A percentile compares a stretch with the other conserved stretches of the same genome.
phyloP scores from a whole-genome alignment of 2,888 invertebrate species.

The Apamea monoglypha region DNA sequence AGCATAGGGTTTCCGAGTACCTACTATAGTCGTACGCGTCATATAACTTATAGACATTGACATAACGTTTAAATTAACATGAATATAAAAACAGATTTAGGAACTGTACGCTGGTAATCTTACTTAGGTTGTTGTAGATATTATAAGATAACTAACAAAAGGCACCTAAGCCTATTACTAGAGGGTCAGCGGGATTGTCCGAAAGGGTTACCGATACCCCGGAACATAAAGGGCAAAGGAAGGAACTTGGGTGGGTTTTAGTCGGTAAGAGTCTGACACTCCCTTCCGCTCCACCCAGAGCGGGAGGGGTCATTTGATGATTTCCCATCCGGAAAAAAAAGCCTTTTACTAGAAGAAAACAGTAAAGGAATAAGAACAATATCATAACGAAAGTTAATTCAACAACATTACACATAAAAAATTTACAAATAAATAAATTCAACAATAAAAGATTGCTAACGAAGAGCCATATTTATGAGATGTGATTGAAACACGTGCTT shows the following conservation, averaged over 20 bases:
- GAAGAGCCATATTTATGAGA: neutral
- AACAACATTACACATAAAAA: neutral
- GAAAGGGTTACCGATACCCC: too few species aligned
- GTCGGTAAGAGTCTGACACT: too few species aligned
- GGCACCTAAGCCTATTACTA: neutral
- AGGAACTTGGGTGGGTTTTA: too few species aligned
- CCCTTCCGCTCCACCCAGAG: too few species aligned
- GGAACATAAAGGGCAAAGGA: too few species aligned
- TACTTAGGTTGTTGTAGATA: neutral
- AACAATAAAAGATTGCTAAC: neutral
- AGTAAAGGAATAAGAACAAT: neutral
- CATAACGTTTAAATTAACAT: neutral
- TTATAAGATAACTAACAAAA: neutral
- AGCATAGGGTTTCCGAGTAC: neutral
- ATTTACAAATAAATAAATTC: neutral
- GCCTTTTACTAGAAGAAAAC: neutral
- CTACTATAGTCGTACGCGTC: too few species aligned
- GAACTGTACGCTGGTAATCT: neutral
- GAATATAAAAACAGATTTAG: too few species aligned
- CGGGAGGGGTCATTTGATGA: too few species aligned
- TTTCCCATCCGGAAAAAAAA: too few species aligned
- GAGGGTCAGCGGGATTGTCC: too few species aligned
- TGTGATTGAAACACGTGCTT: conserved; percentile 2
- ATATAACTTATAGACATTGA: neutral
- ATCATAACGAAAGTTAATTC: neutral